Base-by-base conservation (phyloP, 2,113 vertebrate genomes). In the Oryzias melastigma region DNA sequence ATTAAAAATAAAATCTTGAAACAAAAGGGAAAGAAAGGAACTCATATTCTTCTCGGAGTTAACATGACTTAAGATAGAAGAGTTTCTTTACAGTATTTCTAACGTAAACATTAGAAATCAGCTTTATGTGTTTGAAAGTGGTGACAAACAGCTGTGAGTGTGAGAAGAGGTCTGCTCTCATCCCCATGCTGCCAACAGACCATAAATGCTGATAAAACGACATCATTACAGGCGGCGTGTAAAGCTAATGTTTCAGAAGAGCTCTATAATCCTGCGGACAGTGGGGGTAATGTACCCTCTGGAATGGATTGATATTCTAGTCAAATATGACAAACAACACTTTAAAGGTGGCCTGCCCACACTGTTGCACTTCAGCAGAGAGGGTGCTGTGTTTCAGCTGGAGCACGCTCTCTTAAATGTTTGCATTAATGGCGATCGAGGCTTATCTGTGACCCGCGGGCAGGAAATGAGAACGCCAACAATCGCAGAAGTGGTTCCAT, bases 271-370 rank as follows among this genome's bases (percentile, higher is more conserved):
- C 53, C 54, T 43, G 4, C 14, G 29, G 7, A 16, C 52, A 2
- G 35, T 6, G 59, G 27, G 68, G 35, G 40, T 69, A 63, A 78
- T 73, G 69, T 54, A 45, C 48, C 51, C 63, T 71, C 5, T 52
- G 73, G 81, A 81, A 80, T 63, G 74, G 74, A 82, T 73, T 68
- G 83, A 80, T 80, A 76, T 79, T 81, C 47, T 78, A 68, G 75
- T 80, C 80, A 75, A 82, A 81, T 72, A 78, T 86, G 84, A 86
- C 86, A 81, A 78, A 86, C 49, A 71, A 76, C 76, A 47, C 66
- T 84, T 83, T 80, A 70, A 77, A 75, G 75, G 83, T 22, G 61
- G 51, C 15, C 74, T 73, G 61, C 86, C 86, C 80, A 83, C 84
- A 16, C 71, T n/a, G 22, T 72, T 77, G 77, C 84, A 83, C 86